Percentiles rank a stretch among this genome's conserved stretches.
phyloP scores from a whole-genome alignment of 2,888 invertebrate genomes.

The Patella pellucida region DNA sequence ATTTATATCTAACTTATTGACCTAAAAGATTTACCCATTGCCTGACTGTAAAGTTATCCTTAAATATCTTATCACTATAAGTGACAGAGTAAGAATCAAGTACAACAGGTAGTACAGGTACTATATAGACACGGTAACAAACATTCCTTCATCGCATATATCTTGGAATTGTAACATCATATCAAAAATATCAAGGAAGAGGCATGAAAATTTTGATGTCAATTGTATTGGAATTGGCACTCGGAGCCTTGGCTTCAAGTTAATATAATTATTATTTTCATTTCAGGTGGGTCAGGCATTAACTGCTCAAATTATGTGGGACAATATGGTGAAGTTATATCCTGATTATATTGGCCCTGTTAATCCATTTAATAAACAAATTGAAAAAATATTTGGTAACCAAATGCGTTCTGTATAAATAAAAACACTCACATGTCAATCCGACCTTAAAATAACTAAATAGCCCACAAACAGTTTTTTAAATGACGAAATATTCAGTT shows the following conservation, averaged over 20 bases:
- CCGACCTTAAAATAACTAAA: too few species aligned
- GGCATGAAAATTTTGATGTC: background rate
- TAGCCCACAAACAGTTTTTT: too few species aligned
- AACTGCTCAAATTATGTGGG: slow-evolving; percentile 56
- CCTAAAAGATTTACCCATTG: too few species aligned
- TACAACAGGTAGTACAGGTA: too few species aligned
- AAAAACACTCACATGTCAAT: too few species aligned
- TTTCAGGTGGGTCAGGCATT: slow-evolving; percentile 56
- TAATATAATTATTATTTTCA: background rate
- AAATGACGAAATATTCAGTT: too few species aligned
- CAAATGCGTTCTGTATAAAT: slow-evolving; percentile 45
- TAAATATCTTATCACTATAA: too few species aligned
- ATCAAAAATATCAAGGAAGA: background rate
- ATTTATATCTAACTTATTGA: too few species aligned
- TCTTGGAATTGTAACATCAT: too few species aligned
- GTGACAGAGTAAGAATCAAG: too few species aligned
- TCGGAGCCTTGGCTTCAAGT: background rate
- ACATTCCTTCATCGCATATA: background rate
- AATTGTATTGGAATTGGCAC: too few species aligned
- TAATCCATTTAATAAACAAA: slow-evolving; percentile 70
- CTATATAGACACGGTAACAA: background rate
- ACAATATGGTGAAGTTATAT: slow-evolving; percentile 54
- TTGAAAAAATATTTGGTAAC: slow-evolving; percentile 70
- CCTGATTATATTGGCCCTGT: slow-evolving; percentile 70
- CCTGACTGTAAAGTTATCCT: too few species aligned